A percentile compares a stretch with the other conserved stretches of the same genome.
Conservation (phyloP, 2,888 invertebrate species). For the Cyrtodaria siliqua region DNA sequence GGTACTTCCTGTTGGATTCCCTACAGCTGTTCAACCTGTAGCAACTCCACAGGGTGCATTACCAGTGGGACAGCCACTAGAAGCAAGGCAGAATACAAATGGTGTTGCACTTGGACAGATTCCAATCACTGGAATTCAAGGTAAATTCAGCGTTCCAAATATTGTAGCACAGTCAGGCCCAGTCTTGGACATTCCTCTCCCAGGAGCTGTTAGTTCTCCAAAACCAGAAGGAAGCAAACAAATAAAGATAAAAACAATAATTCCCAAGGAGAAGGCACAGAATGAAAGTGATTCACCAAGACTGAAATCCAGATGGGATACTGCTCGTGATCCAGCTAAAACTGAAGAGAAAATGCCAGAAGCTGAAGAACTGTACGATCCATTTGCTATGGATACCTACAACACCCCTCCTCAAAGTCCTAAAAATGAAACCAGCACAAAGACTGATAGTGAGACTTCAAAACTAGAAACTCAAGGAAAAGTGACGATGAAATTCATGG, state of each 20-base stretch:
- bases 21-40: not conserved
- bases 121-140: no score
- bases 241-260: constrained; percentile 33
- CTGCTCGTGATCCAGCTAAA: not conserved
- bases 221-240: constrained; percentile 5
- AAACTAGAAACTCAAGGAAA: constrained; percentile 15
- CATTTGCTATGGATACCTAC: constrained; percentile 52
- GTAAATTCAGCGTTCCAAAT: no score
- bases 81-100: constrained; percentile 4
- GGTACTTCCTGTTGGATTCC: not conserved
- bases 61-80: not conserved
- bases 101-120: no score
- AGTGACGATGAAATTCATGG: constrained; percentile 47
- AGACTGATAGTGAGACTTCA: not conserved
- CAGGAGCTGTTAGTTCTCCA: no score
- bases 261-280: constrained; percentile 10
- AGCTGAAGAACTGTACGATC: constrained; percentile 55
- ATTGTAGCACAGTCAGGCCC: no score
- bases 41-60: not conserved
- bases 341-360: not conserved
- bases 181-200: no score
- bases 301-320: constrained; percentile 49
- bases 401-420: constrained; percentile 28
- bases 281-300: constrained; percentile 1
- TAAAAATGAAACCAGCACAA: not conserved